Evolutionary conservation across 2,888 invertebrate genomes (phyloP).

Genomic region (Eumacrocentrus americanus): DNA sequence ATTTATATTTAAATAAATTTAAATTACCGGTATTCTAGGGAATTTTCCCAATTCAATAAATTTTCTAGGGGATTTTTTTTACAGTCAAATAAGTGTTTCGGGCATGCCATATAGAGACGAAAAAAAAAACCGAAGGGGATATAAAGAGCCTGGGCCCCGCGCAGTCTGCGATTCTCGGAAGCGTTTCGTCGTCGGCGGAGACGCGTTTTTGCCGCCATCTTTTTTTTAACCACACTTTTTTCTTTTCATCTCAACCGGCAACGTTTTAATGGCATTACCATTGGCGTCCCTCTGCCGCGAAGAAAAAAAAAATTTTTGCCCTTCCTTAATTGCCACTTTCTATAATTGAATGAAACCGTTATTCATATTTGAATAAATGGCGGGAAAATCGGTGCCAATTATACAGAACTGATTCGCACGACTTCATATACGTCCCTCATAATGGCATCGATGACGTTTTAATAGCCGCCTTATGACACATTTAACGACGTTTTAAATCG

Average conservation of each 20-base stretch:
- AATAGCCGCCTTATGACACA: neutral
- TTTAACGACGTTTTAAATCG: neutral
- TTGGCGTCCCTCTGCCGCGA: neutral
- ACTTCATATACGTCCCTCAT: neutral
- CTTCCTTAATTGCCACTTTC: neutral
- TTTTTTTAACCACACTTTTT: slow-evolving; percentile 30
- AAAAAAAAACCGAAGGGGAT: slow-evolving; percentile 33
- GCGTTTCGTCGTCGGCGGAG: slow-evolving; percentile 47
- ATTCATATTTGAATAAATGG: neutral
- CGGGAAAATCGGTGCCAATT: neutral
- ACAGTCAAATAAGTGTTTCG: neutral
- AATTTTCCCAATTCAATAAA: slow-evolving; percentile 1
- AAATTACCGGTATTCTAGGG: neutral
- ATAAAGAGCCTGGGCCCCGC: slow-evolving; percentile 38
- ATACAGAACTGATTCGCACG: neutral
- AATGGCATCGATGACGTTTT: neutral
- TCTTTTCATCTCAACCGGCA: neutral
- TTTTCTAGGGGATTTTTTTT: neutral
- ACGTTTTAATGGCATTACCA: neutral
- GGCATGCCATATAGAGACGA: slow-evolving; percentile 10
- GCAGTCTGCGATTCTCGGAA: slow-evolving; percentile 52
- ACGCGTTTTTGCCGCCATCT: slow-evolving; percentile 49
- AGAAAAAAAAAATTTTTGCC: neutral
- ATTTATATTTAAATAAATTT: too few relatives aligned
- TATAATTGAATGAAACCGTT: neutral